A percentile compares a stretch with the other conserved stretches of the same genome.
phyloP scores from a whole-genome alignment of 2,888 invertebrate species.

The Ypsolopha scabrella region DNA sequence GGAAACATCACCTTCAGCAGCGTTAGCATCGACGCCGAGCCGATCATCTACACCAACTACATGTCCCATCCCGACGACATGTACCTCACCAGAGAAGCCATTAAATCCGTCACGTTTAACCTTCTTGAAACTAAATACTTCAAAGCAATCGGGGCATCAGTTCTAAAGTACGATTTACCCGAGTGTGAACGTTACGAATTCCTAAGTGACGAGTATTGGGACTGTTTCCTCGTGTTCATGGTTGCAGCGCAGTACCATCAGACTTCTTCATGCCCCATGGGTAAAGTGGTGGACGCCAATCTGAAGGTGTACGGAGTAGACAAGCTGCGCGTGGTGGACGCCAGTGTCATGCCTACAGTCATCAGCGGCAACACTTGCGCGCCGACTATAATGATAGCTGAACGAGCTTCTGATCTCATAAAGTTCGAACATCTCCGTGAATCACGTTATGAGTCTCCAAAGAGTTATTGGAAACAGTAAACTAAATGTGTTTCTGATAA shows the following conservation, averaged over 20 bases:
- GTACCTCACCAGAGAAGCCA: not conserved
- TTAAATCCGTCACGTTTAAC: not conserved
- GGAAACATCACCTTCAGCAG: not conserved
- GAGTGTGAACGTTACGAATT: slow-evolving; percentile 48
- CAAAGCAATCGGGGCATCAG: slow-evolving; percentile 36
- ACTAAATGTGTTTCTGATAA: too few species aligned
- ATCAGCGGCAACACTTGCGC: not conserved
- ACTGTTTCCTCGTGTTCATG: slow-evolving; percentile 51
- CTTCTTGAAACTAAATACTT: slow-evolving; percentile 43
- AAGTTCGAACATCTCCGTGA: not conserved
- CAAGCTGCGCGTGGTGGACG: slow-evolving; percentile 3
- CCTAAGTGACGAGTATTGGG: slow-evolving; percentile 71
- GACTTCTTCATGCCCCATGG: not conserved
- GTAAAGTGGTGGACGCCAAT: slow-evolving; percentile 3
- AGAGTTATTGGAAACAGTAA: too few species aligned
- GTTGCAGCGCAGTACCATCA: not conserved
- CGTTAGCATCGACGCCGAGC: not conserved
- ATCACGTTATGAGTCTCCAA: too few species aligned
- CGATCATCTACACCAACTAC: not conserved
- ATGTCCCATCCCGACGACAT: not conserved
- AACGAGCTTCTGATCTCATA: slow-evolving; percentile 3
- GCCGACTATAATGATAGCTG: slow-evolving; percentile 1
- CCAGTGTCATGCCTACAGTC: slow-evolving; percentile 2
- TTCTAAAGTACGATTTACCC: slow-evolving; percentile 46
- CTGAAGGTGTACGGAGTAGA: slow-evolving; percentile 3